These are phyloP conservation scores for Hucho hucho DNA, from an alignment of 2,113 vertebrate species.

Conservation along the genomic window DNA sequence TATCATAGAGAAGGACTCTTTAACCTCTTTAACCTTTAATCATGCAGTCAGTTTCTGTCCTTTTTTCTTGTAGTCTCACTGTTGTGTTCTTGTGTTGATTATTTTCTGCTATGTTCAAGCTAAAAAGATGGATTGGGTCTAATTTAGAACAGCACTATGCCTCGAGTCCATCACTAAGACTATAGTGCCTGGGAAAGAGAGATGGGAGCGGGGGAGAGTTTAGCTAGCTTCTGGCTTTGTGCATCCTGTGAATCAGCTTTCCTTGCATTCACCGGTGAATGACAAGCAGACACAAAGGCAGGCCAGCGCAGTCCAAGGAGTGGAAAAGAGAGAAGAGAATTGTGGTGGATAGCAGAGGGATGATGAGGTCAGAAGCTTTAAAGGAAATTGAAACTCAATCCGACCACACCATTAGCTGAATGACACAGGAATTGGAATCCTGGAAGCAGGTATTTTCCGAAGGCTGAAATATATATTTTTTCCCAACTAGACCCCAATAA, in stretches of 20 bases:
- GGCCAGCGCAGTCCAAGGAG: slow-evolving; percentile 69
- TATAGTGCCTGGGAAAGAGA: slow-evolving; percentile 27
- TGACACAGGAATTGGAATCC: slow-evolving; percentile 44
- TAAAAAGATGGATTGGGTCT: neutral
- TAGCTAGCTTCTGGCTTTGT: slow-evolving; percentile 74
- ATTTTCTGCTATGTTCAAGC: neutral
- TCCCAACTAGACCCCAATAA: slow-evolving; percentile 1
- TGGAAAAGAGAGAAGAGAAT: slow-evolving; percentile 48
- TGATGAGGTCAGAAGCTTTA: slow-evolving; percentile 70
- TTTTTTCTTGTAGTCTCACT: neutral
- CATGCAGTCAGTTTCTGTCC: neutral
- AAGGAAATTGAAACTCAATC: slow-evolving; percentile 67
- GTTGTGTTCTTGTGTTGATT: neutral
- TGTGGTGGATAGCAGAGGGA: slow-evolving; percentile 46
- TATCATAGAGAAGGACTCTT: neutral
- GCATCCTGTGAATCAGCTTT: slow-evolving; percentile 73
- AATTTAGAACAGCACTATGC: neutral
- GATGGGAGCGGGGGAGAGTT: slow-evolving; percentile 42
- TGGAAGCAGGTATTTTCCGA: slow-evolving; percentile 39
- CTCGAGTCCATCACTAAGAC: slow-evolving; percentile 12
- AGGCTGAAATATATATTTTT: slow-evolving; percentile 11
- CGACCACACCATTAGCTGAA: slow-evolving; percentile 63
- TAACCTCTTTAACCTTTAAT: too few species aligned
- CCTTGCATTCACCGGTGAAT: slow-evolving; percentile 73
- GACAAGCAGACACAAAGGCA: slow-evolving; percentile 87